Conservation (phyloP, 2,888 invertebrate genomes). For the Papilio gigon region DNA sequence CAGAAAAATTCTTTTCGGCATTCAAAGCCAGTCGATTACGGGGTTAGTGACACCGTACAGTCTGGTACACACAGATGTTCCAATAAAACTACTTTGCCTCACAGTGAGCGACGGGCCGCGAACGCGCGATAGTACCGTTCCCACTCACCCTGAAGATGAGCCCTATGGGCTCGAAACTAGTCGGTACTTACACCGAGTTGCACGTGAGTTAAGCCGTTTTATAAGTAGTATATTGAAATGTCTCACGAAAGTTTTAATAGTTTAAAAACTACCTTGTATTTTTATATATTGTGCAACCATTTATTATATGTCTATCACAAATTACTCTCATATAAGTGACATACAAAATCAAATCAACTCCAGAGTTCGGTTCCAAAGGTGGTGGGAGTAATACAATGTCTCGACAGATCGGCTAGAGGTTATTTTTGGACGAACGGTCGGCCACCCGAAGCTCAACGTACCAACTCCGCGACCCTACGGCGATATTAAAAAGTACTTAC, state of each 20-base stretch:
- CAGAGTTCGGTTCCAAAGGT: constrained; percentile 1
- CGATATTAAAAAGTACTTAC: constrained; percentile 15
- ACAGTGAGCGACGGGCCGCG: no score
- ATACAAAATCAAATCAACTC: not conserved
- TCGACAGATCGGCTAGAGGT: constrained; percentile 13
- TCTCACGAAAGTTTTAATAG: no score
- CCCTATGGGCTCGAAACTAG: no score
- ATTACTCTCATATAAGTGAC: no score
- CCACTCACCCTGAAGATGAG: no score
- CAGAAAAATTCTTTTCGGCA: not conserved
- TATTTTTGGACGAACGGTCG: constrained; percentile 25
- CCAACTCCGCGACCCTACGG: constrained; percentile 13
- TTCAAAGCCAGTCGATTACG: not conserved
- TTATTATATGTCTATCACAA: no score
- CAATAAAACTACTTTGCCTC: not conserved
- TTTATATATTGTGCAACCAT: no score
- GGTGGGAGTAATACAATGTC: constrained; percentile 12
- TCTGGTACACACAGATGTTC: not conserved
- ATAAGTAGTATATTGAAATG: no score
- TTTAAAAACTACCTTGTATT: no score
- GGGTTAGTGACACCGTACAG: not conserved
- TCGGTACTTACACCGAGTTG: no score
- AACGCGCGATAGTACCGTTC: no score
- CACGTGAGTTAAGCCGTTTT: no score
- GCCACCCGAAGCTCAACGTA: constrained; percentile 9